Conservation (phyloP, 2,113 vertebrate species). For the Argyrosomus japonicus region DNA sequence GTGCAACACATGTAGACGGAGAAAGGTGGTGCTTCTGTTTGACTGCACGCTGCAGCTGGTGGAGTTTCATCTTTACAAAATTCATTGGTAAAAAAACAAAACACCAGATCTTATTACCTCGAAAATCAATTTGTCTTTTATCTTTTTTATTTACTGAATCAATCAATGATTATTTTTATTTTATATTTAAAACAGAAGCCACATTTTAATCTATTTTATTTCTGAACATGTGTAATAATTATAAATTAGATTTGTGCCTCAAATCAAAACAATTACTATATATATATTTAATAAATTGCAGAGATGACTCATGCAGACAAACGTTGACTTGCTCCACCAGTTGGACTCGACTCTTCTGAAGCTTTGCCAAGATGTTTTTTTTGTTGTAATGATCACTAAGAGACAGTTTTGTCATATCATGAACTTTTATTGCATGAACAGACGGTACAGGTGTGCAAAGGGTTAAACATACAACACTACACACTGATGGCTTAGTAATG, state of each 20-base stretch:
- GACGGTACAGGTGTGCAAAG: background rate
- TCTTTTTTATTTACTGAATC: background rate
- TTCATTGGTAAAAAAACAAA: background rate
- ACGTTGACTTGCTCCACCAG: background rate
- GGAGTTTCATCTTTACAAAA: background rate
- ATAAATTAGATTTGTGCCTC: background rate
- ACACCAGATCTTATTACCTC: background rate
- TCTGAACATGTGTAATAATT: background rate
- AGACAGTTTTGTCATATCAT: background rate
- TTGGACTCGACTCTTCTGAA: background rate
- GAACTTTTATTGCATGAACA: slow-evolving; percentile 61
- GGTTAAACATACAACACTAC: background rate
- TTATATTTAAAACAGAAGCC: background rate
- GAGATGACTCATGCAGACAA: background rate
- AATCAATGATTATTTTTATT: background rate
- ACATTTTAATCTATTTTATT: background rate
- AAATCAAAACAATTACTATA: background rate
- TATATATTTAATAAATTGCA: too few relatives aligned
- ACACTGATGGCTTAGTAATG: background rate
- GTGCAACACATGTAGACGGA: background rate
- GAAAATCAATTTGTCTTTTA: background rate
- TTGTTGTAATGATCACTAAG: slow-evolving; percentile 9
- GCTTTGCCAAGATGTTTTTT: background rate
- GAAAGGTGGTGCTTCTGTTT: background rate
- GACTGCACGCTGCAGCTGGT: background rate